Conservation (phyloP, 2,888 invertebrate genomes). For the Chironomus riparius region DNA sequence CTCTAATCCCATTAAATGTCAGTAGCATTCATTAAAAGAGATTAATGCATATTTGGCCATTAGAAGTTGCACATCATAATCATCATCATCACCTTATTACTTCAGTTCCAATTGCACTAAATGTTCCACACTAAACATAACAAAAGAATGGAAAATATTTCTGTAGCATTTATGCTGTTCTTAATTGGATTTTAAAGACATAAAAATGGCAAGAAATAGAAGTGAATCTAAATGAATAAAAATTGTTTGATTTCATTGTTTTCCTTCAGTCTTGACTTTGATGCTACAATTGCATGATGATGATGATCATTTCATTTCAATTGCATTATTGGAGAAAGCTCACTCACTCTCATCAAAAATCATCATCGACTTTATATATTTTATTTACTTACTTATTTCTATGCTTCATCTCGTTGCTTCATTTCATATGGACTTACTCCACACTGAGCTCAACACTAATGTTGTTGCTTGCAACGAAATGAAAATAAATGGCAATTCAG, state of each 20-base stretch:
- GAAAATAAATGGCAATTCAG: constrained; percentile 11
- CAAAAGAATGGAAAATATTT: too few species aligned
- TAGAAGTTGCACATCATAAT: not conserved
- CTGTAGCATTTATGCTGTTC: not conserved
- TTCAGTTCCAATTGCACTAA: not conserved
- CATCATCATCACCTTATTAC: not conserved
- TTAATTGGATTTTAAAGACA: constrained; percentile 18
- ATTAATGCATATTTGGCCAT: constrained; percentile 3
- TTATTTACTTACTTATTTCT: not conserved
- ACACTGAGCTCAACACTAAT: too few species aligned
- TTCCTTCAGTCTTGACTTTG: not conserved
- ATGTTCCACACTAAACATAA: too few species aligned
- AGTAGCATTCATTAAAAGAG: constrained; percentile 1
- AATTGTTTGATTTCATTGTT: too few species aligned
- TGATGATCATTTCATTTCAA: not conserved
- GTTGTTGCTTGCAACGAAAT: not conserved
- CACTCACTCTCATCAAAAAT: not conserved
- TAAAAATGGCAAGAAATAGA: not conserved
- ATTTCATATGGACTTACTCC: too few species aligned
- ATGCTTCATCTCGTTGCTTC: too few species aligned
- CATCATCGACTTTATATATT: not conserved
- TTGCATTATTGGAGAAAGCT: not conserved
- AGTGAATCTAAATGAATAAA: not conserved
- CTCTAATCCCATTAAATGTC: not conserved
- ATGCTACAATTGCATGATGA: constrained; percentile 15